Conservation (phyloP, 1,140 invertebrate genomes). For the Laupala kohalensis region DNA sequence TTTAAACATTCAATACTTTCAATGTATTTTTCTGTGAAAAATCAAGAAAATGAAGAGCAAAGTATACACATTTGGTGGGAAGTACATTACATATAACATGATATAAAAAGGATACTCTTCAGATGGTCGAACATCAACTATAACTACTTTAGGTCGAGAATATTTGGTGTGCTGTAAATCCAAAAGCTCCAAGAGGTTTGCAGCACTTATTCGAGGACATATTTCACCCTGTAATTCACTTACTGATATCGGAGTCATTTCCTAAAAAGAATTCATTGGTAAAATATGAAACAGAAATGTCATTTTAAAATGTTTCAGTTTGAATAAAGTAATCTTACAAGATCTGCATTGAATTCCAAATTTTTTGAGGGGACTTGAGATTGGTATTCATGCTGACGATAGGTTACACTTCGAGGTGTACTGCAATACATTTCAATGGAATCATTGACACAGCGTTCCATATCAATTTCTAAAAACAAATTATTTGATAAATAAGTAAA, state of each 20-base stretch:
- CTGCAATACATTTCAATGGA: slow-evolving; percentile 73
- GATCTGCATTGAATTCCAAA: slow-evolving; percentile 4
- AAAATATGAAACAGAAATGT: too few species aligned
- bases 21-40: too few species aligned
- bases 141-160: background rate
- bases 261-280: slow-evolving; percentile 4
- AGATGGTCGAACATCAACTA: slow-evolving; percentile 2
- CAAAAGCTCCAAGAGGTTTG: slow-evolving; percentile 61
- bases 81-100: too few species aligned
- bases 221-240: slow-evolving; percentile 54
- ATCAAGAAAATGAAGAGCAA: too few species aligned
- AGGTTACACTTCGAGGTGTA: slow-evolving; percentile 80
- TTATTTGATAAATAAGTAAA: background rate
- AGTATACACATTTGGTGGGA: too few species aligned
- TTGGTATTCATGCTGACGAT: slow-evolving; percentile 54
- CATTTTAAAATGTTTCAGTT: too few species aligned
- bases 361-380: background rate
- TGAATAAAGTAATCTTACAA: slow-evolving; percentile 20
- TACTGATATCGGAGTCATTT: slow-evolving; percentile 36
- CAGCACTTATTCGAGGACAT: slow-evolving; percentile 68
- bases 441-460: slow-evolving; percentile 81
- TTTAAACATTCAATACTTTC: too few species aligned
- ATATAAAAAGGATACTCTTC: slow-evolving; percentile 5
- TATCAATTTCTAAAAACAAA: slow-evolving; percentile 66
- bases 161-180: background rate